A percentile compares a stretch with the other conserved stretches of the same genome.
Evolutionary conservation across 2,797 vertebrate species (phyloP).

Genomic region (Tokudaia tokunoshimensis): DNA sequence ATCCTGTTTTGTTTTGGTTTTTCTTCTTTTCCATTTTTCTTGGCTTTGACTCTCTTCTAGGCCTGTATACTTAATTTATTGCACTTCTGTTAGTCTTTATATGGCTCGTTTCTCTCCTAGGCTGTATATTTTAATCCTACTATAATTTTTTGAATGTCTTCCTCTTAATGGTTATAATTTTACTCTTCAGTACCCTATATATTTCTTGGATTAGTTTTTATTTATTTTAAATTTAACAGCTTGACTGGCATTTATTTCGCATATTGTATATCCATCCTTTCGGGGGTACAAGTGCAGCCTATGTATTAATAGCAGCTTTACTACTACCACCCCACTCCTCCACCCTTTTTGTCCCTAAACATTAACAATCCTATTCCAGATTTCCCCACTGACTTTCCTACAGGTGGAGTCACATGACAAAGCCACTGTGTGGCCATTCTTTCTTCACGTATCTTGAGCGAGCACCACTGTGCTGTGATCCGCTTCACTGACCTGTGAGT

Average conservation of each 20-base stretch:
- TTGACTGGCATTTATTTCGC: conserved; percentile 12
- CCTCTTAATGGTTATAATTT: conserved; percentile 61
- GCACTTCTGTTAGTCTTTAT: neutral
- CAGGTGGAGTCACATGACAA: neutral
- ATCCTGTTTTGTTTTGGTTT: neutral
- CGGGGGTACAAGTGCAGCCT: neutral
- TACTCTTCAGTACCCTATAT: conserved; percentile 31
- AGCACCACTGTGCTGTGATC: neutral
- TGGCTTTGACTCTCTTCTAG: conserved; percentile 49
- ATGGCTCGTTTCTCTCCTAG: conserved; percentile 55
- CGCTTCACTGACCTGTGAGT: neutral
- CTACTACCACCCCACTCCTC: neutral
- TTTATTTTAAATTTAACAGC: conserved; percentile 37
- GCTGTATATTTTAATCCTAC: conserved; percentile 42
- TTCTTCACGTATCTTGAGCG: neutral
- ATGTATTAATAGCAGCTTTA: neutral
- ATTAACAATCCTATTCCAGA: neutral
- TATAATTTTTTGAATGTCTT: neutral
- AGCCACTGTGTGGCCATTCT: neutral
- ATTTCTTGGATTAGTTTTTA: neutral
- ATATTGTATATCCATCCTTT: neutral
- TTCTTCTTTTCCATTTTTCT: conserved; percentile 47
- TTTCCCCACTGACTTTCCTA: neutral
- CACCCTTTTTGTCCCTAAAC: neutral
- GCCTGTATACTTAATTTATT: conserved; percentile 41